Evolutionary conservation across 2,113 vertebrate species (phyloP).

Genomic region (Baryphthengus martii): DNA sequence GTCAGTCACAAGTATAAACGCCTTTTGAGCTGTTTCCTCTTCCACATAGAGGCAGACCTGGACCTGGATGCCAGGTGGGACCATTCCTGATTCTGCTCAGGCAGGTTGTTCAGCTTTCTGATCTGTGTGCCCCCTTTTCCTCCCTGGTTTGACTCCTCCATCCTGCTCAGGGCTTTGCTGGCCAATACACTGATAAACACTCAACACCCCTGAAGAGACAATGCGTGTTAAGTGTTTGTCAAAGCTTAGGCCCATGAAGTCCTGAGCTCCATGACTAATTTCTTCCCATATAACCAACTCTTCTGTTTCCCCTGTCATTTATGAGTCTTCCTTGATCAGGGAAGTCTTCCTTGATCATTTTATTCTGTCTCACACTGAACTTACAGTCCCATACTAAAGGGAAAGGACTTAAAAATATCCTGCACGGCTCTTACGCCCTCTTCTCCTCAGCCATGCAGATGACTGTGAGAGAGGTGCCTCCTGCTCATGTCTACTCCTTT

Average conservation of each 20-base stretch:
- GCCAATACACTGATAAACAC: background rate
- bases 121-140: background rate
- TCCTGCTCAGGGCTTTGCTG: background rate
- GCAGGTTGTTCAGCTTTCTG: background rate
- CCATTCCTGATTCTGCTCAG: background rate
- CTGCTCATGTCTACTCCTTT: background rate
- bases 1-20: background rate
- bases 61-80: background rate
- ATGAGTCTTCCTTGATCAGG: background rate
- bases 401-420: background rate
- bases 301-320: background rate
- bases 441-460: background rate
- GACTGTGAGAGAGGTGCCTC: background rate
- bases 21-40: background rate
- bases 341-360: no score
- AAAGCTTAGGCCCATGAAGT: background rate
- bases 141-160: background rate
- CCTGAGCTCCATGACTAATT: rapidly evolving
- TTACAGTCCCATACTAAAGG: background rate
- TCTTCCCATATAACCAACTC: background rate
- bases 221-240: background rate
- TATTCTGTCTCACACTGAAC: background rate
- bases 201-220: background rate
- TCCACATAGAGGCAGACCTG: background rate
- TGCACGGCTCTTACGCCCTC: rapidly evolving